A percentile compares a stretch with the other conserved stretches of the same genome.
phyloP scores from a whole-genome alignment of 1,140 invertebrate genomes.

The Andricus grossulariae region DNA sequence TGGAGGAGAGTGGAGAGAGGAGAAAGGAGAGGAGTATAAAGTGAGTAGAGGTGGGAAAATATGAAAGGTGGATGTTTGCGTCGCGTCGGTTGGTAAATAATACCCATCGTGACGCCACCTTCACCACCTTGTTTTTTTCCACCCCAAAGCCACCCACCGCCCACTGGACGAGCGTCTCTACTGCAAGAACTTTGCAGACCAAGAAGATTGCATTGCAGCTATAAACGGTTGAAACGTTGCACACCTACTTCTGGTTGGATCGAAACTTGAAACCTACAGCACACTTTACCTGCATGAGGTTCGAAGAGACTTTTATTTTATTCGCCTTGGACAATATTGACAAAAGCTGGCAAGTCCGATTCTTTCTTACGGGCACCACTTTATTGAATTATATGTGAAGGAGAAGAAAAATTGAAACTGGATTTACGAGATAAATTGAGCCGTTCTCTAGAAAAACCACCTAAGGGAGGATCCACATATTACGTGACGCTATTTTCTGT shows the following conservation, averaged over 20 bases:
- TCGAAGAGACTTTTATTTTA: background rate
- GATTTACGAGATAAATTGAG: too few species aligned
- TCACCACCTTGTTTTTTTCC: background rate
- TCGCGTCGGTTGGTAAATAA: conserved; percentile 35
- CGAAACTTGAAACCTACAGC: background rate
- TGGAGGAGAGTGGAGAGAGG: too few species aligned
- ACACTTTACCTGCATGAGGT: background rate
- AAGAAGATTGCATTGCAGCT: conserved; percentile 47
- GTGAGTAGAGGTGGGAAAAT: too few species aligned
- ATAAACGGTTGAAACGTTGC: conserved; percentile 1
- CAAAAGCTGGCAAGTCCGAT: background rate
- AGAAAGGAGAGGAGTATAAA: too few species aligned
- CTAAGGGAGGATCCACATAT: too few species aligned
- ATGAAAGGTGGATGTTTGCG: background rate
- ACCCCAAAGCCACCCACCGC: conserved; percentile 5
- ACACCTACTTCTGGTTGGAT: conserved; percentile 22
- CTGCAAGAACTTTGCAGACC: conserved; percentile 26
- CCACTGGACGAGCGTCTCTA: conserved; percentile 8
- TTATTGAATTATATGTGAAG: too few species aligned
- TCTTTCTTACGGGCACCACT: background rate
- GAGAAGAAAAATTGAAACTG: too few species aligned
- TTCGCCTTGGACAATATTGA: background rate
- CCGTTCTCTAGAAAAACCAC: too few species aligned
- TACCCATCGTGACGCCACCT: conserved; percentile 24
- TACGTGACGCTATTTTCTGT: too few species aligned